Base-by-base conservation (phyloP, 2,113 vertebrate species). In the Poecile atricapillus region DNA sequence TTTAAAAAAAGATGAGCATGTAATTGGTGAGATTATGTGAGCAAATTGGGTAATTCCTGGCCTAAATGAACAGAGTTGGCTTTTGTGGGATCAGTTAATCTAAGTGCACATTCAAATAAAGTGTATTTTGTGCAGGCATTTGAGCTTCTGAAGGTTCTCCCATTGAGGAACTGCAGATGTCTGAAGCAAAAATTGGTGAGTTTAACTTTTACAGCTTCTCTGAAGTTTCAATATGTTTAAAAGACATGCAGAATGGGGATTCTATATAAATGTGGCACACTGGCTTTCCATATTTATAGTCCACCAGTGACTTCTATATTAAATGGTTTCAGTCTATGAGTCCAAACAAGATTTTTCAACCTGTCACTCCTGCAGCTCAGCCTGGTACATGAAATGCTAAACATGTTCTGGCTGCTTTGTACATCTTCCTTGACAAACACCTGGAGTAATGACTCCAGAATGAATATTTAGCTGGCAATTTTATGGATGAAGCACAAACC, bases 311-410 rank as follows among this genome's bases (percentile, higher is more conserved):
- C 59, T 90, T 93, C 92, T 93, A 22, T 91, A 94, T 96, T 93
- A 92, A 94, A 91, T 1, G 5, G 59, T 86, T 96, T 95, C 94
- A 87, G 87, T 89, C 86, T 79, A 24, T 50, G 92, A 90, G 91
- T 53, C 91, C 62, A 94, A 96, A 93, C 74, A 92, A 95, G 94
- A 89, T 95, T 93, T 95, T 95, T 95, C 92, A 88, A 75, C 60
- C 93, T 86, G 85, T 92, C 89, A 93, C 37, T 88, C 55, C 70
- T 1, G 4, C 80, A 53, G 74, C 64, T 94, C 85, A 92, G 41
- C 63, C 46, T 50, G 80, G 63, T 84, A 25, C 56, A 88, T 59
- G 80, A 97, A 95, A 96, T 89, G 86, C 87, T 87, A 87, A 93
- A 94, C 50, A 7, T 69, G 46, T 46, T 92, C 89, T 76, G 52